These are phyloP conservation scores for Chironomus riparius DNA, from an alignment of 2,888 invertebrate genomes.

Conservation along the genomic window DNA sequence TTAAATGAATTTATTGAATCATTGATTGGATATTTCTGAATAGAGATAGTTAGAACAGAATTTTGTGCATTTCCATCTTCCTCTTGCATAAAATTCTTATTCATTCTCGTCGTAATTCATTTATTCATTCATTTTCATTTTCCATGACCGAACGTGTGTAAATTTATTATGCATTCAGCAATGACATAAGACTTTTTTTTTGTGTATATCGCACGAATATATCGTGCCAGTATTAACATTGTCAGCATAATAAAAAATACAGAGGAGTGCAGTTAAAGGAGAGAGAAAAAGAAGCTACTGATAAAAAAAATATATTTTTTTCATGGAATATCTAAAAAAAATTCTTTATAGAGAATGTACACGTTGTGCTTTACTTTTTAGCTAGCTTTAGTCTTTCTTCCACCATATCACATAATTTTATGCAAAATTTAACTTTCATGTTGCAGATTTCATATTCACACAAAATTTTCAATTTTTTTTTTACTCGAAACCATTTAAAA, in stretches of 20 bases:
- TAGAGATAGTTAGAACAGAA: no score
- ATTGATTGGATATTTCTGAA: no score
- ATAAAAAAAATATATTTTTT: background rate
- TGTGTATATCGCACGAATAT: background rate
- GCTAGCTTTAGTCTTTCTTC: background rate
- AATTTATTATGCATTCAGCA: background rate
- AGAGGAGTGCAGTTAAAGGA: background rate
- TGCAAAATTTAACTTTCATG: slow-evolving; percentile 8
- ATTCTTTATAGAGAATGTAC: background rate
- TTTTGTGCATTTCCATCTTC: no score
- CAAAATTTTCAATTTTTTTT: no score
- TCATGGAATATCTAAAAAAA: background rate
- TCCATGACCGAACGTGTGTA: background rate
- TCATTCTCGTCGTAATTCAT: no score
- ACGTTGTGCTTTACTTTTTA: background rate
- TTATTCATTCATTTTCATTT: background rate
- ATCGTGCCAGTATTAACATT: background rate
- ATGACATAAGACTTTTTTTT: background rate
- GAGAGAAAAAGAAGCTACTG: background rate
- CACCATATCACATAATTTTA: background rate
- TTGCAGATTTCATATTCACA: background rate
- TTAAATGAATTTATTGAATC: no score
- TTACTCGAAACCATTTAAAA: background rate
- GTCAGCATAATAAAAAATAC: background rate
- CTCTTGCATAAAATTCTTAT: no score